Base-by-base conservation (phyloP, 2,888 invertebrate species). In the Phytoseiulus persimilis region DNA sequence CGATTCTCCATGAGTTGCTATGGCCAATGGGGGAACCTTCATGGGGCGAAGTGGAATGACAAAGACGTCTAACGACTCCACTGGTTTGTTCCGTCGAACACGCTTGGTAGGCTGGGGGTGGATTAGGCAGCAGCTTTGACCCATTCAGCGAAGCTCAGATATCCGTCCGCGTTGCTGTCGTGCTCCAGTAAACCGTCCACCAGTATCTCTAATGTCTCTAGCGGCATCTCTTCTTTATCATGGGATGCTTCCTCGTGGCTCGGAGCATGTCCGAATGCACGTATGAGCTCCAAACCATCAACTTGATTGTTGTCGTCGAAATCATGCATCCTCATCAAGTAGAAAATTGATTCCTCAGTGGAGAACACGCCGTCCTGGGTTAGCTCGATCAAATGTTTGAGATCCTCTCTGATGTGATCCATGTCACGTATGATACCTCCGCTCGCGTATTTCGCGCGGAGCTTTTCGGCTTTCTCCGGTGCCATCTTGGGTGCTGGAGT, bases 261-360 rank as follows among this genome's bases (percentile, higher is more conserved):
- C 31, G 32, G 87, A n/a, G 87, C 87, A n/a, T 87, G 87, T 6
- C 32, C 45, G 87, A 87, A 87, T n/a, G 87, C 87, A 0, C 87
- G 31, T 11, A 87, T 32, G 0, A 87, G 32, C 39, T 87, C 87
- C 45, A 87, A 33, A 11, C 87, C 87, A 31, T 87, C 87, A 0
- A 87, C 0, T 14, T 87, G 87, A 32, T 87, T 87, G 87, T 87
- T 87, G 18, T 87, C 87, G 33, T 87, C 87, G 31, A 87, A 87
- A 33, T 87, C 87, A 23, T 87, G 87, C 87, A 87, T 87, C 33
- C 87, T 33, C 87, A 87, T 33, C 23, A 87, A 33, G 33, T 87
- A 87, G 87, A 87, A 87, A 87, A 87, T 87, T 23, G 87, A 87
- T 45, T 87, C 87, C 31, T 87, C 33, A 3, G 33, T 32, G 6